Evolutionary conservation across 2,888 invertebrate genomes (phyloP), one percentile per base, ranked within the genome.

Genomic region (Drosophila sordidula): DNA sequence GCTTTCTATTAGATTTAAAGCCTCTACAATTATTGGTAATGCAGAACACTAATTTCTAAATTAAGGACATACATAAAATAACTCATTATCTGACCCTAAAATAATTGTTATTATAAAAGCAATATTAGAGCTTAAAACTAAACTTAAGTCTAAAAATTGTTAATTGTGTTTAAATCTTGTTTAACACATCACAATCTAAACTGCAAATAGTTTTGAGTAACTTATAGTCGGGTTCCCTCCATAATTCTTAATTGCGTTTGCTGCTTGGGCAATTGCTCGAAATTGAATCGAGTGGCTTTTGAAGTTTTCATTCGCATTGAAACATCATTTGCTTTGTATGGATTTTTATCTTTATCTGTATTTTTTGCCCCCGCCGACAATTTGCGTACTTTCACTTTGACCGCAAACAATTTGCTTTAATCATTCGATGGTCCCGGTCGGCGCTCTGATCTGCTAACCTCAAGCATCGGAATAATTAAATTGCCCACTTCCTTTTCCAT

Each of bases 401-500:
- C 44, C 57, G 44, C 59, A 61, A 51, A 34, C 54, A 70, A 70
- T 71, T 80, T 66, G 66, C 67, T 75, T 84, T 67, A 77, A 78
- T 78, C 73, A 77, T 51, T 55, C 55, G 32, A 42, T 49, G 67
- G 63, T 61, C 54, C 54, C 38, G 42, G 26, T 18, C 18, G 18
- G 18, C 18, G 51, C 18, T 34, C 65, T 82, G 86, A 70, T 77
- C 83, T 67, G 67, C 42, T 88, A 88, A 85, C 83, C 88, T 56
- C 76, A 67, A 85, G 65, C 52, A 65, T 32, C 34, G 66, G 69
- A 69, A 74, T 82, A 79, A 86, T 88, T 88, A 77, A 83, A 88
- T 83, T 88, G 77, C 44, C 67, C 70, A 82, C 80, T 88, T 88
- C 88, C 83, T 87, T 72, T 72, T 26, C 39, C 74, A 67, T 56